These are phyloP conservation scores for Synodontis membranacea DNA, from an alignment of 2,113 vertebrate genomes.

Conservation along the genomic window DNA sequence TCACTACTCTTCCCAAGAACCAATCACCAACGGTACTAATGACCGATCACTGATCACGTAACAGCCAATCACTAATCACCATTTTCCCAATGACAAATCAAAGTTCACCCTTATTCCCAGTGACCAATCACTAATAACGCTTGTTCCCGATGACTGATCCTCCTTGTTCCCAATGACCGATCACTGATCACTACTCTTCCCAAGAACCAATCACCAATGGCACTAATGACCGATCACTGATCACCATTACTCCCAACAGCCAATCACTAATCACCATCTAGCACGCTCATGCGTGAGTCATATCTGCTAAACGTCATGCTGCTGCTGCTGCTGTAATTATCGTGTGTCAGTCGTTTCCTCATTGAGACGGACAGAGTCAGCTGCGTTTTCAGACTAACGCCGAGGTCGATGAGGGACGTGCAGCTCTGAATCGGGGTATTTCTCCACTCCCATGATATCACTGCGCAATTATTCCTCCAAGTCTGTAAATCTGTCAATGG, in stretches of 20 bases:
- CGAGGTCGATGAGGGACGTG: not conserved
- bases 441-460: slow-evolving; percentile 73
- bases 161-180: too few species aligned
- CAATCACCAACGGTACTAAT: too few species aligned
- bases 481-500: slow-evolving; percentile 72
- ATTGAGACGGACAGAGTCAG: slow-evolving; percentile 35
- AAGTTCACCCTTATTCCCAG: not conserved
- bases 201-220: not conserved
- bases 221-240: not conserved
- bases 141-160: not conserved
- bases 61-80: not conserved
- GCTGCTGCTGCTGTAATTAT: slow-evolving; percentile 10
- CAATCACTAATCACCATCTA: not conserved
- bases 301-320: slow-evolving; percentile 17
- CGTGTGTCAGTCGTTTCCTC: not conserved
- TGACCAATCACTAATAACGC: not conserved
- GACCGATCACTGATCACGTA: too few species aligned
- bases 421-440: slow-evolving; percentile 34
- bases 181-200: not conserved
- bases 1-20: not conserved
- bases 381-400: slow-evolving; percentile 34
- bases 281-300: slow-evolving; percentile 11
- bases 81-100: not conserved
- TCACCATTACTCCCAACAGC: not conserved
- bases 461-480: slow-evolving; percentile 64